These are phyloP conservation scores for Tretioscincus oriximinensis DNA, from an alignment of 2,113 vertebrate species.

Conservation along the genomic window DNA sequence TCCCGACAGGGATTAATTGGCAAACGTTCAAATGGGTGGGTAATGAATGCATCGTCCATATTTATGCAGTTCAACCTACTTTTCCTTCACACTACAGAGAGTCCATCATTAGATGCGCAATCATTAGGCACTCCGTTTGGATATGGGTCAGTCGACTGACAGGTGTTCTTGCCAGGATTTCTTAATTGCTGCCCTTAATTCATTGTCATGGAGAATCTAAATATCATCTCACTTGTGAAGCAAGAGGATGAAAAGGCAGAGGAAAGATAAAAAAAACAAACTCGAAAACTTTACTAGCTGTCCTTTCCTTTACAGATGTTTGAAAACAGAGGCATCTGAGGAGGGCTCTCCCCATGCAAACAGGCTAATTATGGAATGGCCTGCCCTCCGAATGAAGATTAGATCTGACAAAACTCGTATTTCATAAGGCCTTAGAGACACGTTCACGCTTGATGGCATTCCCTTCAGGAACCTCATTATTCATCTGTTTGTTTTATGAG, in stretches of 20 bases:
- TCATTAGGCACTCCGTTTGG: slow-evolving; percentile 6
- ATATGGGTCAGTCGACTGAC: slow-evolving; percentile 23
- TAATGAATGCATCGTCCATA: slow-evolving; percentile 22
- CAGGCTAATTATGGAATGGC: too few species aligned
- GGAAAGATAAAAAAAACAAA: background rate
- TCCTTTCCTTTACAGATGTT: too few species aligned
- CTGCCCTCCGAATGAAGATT: too few species aligned
- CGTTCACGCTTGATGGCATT: too few species aligned
- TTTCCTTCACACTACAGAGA: slow-evolving; percentile 32
- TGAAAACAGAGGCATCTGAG: too few species aligned
- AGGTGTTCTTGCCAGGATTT: slow-evolving; percentile 24
- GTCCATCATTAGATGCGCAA: background rate
- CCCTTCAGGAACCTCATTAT: too few species aligned
- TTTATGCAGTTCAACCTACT: slow-evolving; percentile 30
- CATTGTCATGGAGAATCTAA: background rate
- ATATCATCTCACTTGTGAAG: slow-evolving; percentile 2
- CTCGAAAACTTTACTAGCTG: background rate
- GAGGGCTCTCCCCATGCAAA: too few species aligned
- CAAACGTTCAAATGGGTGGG: slow-evolving; percentile 18
- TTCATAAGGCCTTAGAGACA: too few species aligned
- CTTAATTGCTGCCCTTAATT: slow-evolving; percentile 31
- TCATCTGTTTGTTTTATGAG: too few species aligned
- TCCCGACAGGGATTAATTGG: slow-evolving; percentile 36
- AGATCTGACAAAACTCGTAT: too few species aligned
- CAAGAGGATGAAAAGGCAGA: background rate